Base-by-base conservation (phyloP, 2,797 vertebrate genomes). In the Sebastolobus altivelis region DNA sequence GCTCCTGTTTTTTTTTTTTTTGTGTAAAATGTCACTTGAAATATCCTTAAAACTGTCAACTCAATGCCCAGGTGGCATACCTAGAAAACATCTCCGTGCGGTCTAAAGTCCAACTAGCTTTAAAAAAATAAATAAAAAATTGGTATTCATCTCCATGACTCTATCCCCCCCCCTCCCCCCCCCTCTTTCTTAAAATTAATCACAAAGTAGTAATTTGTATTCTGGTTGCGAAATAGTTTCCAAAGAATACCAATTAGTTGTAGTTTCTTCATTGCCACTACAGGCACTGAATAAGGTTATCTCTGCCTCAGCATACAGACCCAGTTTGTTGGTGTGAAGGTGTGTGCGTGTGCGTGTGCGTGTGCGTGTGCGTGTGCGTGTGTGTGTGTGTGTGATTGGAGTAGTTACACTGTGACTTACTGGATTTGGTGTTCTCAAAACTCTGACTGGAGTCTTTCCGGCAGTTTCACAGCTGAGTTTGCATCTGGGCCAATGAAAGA, bases 181-280 rank as follows among this genome's bases (percentile, higher is more conserved):
- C 6, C 12, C 2, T 37, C 35, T 49, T 43, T 46, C 0, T 49
- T 55, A 69, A 75, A 60, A 73, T 63, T 56, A 63, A 71, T 80
- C 12, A 69, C 35, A 63, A 49, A 78, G 20, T 37, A 33, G 62
- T 75, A 0, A 65, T 73, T 81, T 66, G n/a, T 71, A 78, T 71
- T 89, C 59, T 4, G 1, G 25, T 52, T 66, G 37, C 46, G 61
- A 55, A 55, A 56, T 16, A 5, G 25, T 73, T 78, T 61, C 38
- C 14, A 66, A 82, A 60, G 38, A 87, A 77, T 65, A 59, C 46
- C 16, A 72, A 79, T 79, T 80, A 86, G 72, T 40, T 20, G 18
- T 35, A 66, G 27, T 27, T 77, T 65, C 71, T 79, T 75, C 12
- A 73, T 77, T 67, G 55, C 77, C 65, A 78, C 29, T 67, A 46